Evolutionary conservation across 2,113 vertebrate genomes (phyloP).

Genomic region (Chrysochloris asiatica): DNA sequence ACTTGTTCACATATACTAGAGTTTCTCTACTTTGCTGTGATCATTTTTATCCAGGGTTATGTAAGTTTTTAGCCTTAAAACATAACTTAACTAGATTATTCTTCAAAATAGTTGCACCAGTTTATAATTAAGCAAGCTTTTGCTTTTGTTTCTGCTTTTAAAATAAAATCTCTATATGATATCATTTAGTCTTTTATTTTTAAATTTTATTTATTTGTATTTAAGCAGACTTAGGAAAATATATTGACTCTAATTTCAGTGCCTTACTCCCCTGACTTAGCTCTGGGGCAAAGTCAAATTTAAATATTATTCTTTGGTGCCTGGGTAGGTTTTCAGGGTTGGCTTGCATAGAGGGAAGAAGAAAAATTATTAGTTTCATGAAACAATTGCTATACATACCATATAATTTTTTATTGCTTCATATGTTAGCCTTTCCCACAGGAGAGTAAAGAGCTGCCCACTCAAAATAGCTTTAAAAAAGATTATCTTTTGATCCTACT

Average conservation of each 20-base stretch:
- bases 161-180: neutral
- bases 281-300: neutral
- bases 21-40: neutral
- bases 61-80: neutral
- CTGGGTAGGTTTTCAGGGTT: neutral
- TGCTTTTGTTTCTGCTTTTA: neutral
- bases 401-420: slow-evolving; percentile 47
- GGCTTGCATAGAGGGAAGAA: neutral
- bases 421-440: slow-evolving; percentile 43
- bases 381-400: neutral
- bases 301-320: neutral
- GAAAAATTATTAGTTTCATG: slow-evolving; percentile 20
- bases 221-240: neutral
- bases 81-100: neutral
- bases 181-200: neutral
- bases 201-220: too few species aligned
- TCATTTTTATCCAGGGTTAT: neutral
- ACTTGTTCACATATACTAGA: neutral
- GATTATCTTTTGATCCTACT: slow-evolving; percentile 5
- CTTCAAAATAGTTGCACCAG: neutral
- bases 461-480: neutral
- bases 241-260: neutral
- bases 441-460: neutral
- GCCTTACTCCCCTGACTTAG: neutral
- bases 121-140: neutral